phyloP scores from a whole-genome alignment of 2,797 vertebrate species.

The Falco biarmicus region DNA sequence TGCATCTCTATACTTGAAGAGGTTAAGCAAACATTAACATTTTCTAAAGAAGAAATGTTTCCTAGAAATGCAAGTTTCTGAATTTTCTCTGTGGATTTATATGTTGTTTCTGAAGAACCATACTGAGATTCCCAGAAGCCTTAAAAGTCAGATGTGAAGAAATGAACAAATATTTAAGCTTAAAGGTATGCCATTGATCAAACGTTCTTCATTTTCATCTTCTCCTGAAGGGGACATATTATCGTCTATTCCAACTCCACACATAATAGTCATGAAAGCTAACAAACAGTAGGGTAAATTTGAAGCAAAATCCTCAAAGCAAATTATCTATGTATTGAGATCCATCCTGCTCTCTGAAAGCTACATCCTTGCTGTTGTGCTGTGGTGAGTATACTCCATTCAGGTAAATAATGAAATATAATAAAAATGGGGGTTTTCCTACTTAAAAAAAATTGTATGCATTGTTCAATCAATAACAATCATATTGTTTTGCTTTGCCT shows the following conservation, averaged over 20 bases:
- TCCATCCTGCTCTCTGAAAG: not conserved
- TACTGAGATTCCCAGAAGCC: not conserved
- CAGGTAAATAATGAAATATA: not conserved
- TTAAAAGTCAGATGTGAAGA: not conserved
- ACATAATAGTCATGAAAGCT: not conserved
- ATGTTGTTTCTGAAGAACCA: not conserved
- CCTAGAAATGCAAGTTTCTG: not conserved
- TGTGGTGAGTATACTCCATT: not conserved
- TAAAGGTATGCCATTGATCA: not conserved
- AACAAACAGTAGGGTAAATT: not conserved
- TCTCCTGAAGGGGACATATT: not conserved
- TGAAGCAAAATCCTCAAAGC: not conserved
- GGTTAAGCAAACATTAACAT: not conserved
- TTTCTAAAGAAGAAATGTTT: not conserved
- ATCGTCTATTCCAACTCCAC: not conserved
- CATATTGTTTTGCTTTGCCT: not conserved
- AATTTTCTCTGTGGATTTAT: slow-evolving; percentile 3
- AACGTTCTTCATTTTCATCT: not conserved
- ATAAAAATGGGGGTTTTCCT: not conserved
- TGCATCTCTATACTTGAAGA: not conserved
- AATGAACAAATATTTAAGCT: not conserved
- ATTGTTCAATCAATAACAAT: not conserved
- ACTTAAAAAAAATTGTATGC: not conserved
- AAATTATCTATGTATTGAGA: not conserved
- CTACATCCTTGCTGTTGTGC: not conserved